These are phyloP conservation scores for Steinernema hermaphroditum DNA, from an alignment of 2,888 invertebrate species.

Conservation along the genomic window DNA sequence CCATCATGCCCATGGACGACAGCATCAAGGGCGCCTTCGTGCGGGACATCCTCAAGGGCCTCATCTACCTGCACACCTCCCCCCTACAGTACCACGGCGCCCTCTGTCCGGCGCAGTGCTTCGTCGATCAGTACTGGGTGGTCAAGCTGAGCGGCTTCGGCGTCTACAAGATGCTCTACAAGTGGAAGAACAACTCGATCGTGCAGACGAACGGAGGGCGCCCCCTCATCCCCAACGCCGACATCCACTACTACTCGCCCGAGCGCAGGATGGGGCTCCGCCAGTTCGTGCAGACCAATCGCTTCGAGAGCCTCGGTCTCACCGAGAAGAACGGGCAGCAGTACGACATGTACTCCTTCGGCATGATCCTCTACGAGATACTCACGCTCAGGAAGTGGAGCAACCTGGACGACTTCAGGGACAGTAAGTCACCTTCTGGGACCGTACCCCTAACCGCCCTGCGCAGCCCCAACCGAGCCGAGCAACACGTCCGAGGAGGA, in stretches of 20 bases:
- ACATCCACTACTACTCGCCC: slow-evolving; percentile 60
- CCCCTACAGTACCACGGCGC: slow-evolving; percentile 57
- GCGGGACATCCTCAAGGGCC: slow-evolving; percentile 62
- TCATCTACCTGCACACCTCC: slow-evolving; percentile 60
- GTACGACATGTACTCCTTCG: slow-evolving; percentile 61
- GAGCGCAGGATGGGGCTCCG: slow-evolving; percentile 51
- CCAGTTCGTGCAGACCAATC: slow-evolving; percentile 44
- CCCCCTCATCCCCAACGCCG: slow-evolving; percentile 51
- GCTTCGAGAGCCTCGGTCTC: slow-evolving; percentile 37
- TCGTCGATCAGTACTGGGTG: slow-evolving; percentile 64
- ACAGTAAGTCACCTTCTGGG: slow-evolving; percentile 31
- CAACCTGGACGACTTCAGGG: slow-evolving; percentile 41
- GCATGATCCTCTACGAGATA: slow-evolving; percentile 60
- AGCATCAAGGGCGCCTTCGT: slow-evolving; percentile 63
- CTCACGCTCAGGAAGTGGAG: slow-evolving; percentile 38
- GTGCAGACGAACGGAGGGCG: slow-evolving; percentile 47
- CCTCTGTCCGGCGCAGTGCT: slow-evolving; percentile 55
- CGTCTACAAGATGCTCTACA: slow-evolving; percentile 46
- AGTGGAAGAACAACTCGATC: slow-evolving; percentile 54
- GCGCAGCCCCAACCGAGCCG: neutral
- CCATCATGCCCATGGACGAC: slow-evolving; percentile 36
- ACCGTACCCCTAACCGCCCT: neutral
- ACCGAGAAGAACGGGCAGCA: slow-evolving; percentile 34
- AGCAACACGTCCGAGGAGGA: slow-evolving; percentile 47
- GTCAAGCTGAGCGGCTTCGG: slow-evolving; percentile 63